Conservation (phyloP, 2,113 vertebrate genomes). For the Patagioenas fasciata region DNA sequence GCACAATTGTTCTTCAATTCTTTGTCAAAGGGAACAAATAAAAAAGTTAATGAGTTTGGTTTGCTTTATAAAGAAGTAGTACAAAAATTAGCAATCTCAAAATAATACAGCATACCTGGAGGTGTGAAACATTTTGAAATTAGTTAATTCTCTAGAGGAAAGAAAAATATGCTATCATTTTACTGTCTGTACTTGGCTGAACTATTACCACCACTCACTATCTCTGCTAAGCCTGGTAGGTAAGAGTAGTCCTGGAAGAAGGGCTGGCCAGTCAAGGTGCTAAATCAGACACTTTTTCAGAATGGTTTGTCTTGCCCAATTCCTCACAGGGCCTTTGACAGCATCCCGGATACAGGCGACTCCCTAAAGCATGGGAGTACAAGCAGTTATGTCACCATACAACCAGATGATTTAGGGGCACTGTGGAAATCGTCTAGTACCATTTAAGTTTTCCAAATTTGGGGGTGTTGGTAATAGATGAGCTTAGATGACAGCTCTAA, state of each 20-base stretch:
- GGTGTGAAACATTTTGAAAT: neutral
- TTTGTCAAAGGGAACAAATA: neutral
- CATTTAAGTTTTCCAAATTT: neutral
- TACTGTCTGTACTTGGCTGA: neutral
- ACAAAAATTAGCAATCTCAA: neutral
- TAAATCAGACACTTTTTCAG: neutral
- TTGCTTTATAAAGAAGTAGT: neutral
- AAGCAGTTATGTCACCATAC: neutral
- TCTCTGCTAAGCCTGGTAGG: neutral
- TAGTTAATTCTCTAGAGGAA: neutral
- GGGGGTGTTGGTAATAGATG: fast-evolving
- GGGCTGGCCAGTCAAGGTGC: neutral
- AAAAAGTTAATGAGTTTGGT: neutral
- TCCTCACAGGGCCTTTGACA: neutral
- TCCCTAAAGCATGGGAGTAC: fast-evolving
- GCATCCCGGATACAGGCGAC: neutral
- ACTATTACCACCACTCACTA: neutral
- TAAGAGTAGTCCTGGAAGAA: neutral
- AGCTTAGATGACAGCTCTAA: neutral
- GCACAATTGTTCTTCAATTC: fast-evolving
- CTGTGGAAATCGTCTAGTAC: neutral
- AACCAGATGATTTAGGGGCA: neutral
- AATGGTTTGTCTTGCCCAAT: neutral
- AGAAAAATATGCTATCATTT: neutral
- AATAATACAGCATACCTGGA: neutral